phyloP scores from a whole-genome alignment of 2,797 vertebrate genomes.

The Trematomus bernacchii region DNA sequence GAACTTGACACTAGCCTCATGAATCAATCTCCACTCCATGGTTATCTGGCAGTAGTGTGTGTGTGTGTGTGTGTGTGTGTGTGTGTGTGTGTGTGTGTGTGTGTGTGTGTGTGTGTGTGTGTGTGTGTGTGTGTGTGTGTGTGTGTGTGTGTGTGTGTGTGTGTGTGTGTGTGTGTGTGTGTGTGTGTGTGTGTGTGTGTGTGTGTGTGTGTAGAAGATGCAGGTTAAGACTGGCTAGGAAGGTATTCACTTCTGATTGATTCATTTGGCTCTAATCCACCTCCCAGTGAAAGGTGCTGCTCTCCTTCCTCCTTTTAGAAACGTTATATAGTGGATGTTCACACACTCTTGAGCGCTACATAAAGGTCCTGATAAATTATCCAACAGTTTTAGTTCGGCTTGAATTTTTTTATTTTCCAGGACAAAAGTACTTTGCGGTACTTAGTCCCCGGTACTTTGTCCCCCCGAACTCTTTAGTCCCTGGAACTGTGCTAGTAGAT shows the following conservation, averaged over 20 bases:
- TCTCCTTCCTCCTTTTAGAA: conserved; percentile 19
- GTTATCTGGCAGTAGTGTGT: conserved; percentile 67
- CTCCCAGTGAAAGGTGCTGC: conserved; percentile 57
- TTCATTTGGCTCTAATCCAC: conserved; percentile 78
- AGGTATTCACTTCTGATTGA: conserved; percentile 77
- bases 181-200: conserved; percentile 27
- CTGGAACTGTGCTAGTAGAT: no score
- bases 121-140: no score
- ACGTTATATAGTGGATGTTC: conserved; percentile 50
- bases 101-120: no score
- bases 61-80: conserved; percentile 39
- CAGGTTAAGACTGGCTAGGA: conserved; percentile 62
- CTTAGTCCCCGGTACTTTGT: no score
- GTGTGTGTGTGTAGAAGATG: conserved; percentile 22
- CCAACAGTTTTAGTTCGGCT: background rate
- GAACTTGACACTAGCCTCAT: conserved; percentile 72
- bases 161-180: conserved; percentile 40
- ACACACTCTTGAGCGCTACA: conserved; percentile 8
- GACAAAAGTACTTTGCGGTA: no score
- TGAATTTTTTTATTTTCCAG: no score
- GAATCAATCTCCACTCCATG: conserved; percentile 69
- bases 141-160: no score
- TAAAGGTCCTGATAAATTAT: background rate
- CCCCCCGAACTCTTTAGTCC: no score
- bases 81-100: conserved; percentile 8